Evolutionary conservation across 2,888 invertebrate species (phyloP).

Genomic region (Ceratothoa steindachneri): DNA sequence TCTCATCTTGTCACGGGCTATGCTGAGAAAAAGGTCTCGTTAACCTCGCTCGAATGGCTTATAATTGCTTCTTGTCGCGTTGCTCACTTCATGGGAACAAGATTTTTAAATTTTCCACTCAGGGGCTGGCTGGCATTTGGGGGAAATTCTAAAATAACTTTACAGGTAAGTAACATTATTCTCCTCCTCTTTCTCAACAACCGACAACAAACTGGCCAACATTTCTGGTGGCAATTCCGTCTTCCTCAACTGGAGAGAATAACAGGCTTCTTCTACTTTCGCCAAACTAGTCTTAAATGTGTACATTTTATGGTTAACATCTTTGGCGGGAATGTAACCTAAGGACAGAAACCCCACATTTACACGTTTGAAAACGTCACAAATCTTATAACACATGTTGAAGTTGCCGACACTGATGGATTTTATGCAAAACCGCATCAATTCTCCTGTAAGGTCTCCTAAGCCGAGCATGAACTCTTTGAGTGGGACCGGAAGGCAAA

Average conservation of each 20-base stretch:
- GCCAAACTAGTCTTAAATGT: conserved; percentile 35
- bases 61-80: no score
- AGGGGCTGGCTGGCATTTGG: no score
- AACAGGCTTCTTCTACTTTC: conserved; percentile 70
- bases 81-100: no score
- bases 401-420: conserved; percentile 72
- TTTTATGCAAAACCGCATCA: conserved; percentile 84
- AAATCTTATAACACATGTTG: conserved; percentile 60
- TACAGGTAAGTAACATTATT: conserved; percentile 18
- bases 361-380: conserved; percentile 52
- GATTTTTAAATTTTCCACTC: no score
- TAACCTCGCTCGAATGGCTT: no score
- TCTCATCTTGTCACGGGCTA: no score
- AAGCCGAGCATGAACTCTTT: conserved; percentile 70
- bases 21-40: no score
- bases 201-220: conserved; percentile 58
- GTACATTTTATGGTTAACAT: conserved; percentile 28
- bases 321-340: conserved; percentile 50
- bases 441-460: conserved; percentile 81
- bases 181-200: conserved; percentile 33
- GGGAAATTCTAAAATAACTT: no score
- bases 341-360: conserved; percentile 52
- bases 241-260: conserved; percentile 72
- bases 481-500: conserved; percentile 53
- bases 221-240: conserved; percentile 72